A percentile compares a stretch with the other conserved stretches of the same genome.
phyloP scores from a whole-genome alignment of 1,140 invertebrate genomes.

The Rhizoglyphus robini region DNA sequence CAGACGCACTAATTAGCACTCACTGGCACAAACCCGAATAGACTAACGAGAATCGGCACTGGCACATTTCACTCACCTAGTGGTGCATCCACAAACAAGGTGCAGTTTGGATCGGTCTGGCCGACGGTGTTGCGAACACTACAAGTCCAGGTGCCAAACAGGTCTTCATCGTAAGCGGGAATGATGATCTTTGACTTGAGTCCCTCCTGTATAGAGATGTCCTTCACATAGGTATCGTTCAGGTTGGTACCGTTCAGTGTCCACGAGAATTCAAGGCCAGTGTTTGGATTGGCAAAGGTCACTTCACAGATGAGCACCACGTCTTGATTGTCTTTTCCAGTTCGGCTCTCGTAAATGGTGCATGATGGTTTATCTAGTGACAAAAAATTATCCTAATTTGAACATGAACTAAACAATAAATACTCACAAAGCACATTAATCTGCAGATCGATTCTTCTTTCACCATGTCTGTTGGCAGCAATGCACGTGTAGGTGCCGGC shows the following conservation, averaged over 20 bases:
- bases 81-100: constrained; percentile 19
- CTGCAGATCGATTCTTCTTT: constrained; percentile 44
- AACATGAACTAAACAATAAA: background rate
- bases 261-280: constrained; percentile 65
- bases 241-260: constrained; percentile 50
- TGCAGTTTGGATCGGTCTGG: constrained; percentile 47
- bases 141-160: constrained; percentile 65
- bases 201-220: constrained; percentile 32
- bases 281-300: constrained; percentile 52
- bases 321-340: constrained; percentile 29
- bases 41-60: too few species aligned
- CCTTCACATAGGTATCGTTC: constrained; percentile 41
- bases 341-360: constrained; percentile 53
- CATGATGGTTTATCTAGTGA: constrained; percentile 67
- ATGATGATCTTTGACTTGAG: constrained; percentile 27
- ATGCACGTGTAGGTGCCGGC: constrained; percentile 58
- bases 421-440: constrained; percentile 68
- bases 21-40: too few species aligned
- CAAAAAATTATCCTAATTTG: constrained; percentile 26
- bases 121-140: constrained; percentile 68
- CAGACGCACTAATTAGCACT: too few species aligned
- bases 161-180: constrained; percentile 47
- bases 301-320: constrained; percentile 64
- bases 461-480: constrained; percentile 59
- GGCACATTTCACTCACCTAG: constrained; percentile 21